phyloP scores from a whole-genome alignment of 2,888 invertebrate species.

The Cosmia pyralina region DNA sequence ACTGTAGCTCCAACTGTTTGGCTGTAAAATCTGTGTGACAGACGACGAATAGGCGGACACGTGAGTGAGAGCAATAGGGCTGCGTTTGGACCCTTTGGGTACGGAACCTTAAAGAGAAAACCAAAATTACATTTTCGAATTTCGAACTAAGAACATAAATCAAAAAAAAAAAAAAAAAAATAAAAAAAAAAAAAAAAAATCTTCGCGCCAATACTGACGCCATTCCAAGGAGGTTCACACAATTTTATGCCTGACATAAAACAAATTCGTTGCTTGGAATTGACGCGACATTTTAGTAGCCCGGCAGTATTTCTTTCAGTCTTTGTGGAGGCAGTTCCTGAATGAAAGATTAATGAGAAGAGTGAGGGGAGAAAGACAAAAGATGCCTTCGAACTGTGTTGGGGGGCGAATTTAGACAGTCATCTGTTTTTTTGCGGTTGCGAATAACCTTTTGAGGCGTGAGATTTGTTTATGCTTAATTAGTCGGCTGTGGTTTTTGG shows the following conservation, averaged over 20 bases:
- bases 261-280: constrained; percentile 44
- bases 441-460: constrained; percentile 20
- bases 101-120: background rate
- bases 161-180: too few species aligned
- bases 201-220: constrained; percentile 17
- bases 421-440: constrained; percentile 44
- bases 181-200: too few species aligned
- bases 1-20: too few species aligned
- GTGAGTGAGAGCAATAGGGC: too few species aligned
- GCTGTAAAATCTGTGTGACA: too few species aligned
- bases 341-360: constrained; percentile 76
- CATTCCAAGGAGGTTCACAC: constrained; percentile 33
- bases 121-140: background rate
- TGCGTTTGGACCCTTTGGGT: too few species aligned
- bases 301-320: constrained; percentile 62
- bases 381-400: constrained; percentile 40
- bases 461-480: constrained; percentile 48
- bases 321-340: constrained; percentile 59
- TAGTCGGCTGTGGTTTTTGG: background rate
- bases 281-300: constrained; percentile 59
- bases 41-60: too few species aligned
- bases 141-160: constrained; percentile 31
- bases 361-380: constrained; percentile 54
- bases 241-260: constrained; percentile 35
- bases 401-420: constrained; percentile 45